These are phyloP conservation scores for Illadopsis cleaveri DNA, from an alignment of 2,113 vertebrate species.

Conservation along the genomic window DNA sequence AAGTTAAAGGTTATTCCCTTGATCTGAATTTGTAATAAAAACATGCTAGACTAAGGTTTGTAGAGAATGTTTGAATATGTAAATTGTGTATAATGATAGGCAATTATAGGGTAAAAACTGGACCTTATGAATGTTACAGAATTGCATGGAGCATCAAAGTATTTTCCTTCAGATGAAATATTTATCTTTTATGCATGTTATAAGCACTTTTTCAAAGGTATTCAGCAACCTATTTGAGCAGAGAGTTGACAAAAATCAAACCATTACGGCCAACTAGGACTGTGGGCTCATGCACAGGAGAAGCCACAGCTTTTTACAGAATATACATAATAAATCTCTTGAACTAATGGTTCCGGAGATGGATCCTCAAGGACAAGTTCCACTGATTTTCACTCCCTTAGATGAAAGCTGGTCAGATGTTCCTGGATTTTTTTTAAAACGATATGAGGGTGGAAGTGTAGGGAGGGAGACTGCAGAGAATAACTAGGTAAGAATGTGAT, in stretches of 20 bases:
- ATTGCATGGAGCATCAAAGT: conserved; percentile 54
- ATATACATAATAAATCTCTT: conserved; percentile 42
- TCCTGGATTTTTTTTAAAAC: conserved; percentile 4
- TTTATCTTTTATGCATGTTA: conserved; percentile 56
- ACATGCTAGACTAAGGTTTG: conserved; percentile 80
- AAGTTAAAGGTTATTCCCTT: conserved; percentile 90
- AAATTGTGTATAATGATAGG: conserved; percentile 82
- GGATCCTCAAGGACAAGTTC: conserved; percentile 55
- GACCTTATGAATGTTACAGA: conserved; percentile 67
- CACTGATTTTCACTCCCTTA: conserved; percentile 52
- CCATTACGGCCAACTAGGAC: conserved; percentile 41
- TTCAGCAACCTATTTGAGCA: conserved; percentile 59
- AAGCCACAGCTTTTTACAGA: conserved; percentile 59
- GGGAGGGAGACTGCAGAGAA: not conserved
- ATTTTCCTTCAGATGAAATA: conserved; percentile 62
- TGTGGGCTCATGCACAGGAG: conserved; percentile 45
- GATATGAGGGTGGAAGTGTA: not conserved
- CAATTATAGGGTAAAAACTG: conserved; percentile 81
- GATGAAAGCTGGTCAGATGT: conserved; percentile 59
- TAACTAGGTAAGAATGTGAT: conserved; percentile 47
- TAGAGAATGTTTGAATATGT: conserved; percentile 82
- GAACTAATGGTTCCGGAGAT: conserved; percentile 26
- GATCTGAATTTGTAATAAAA: conserved; percentile 88
- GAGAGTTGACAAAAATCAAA: conserved; percentile 64
- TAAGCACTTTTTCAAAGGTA: conserved; percentile 49